phyloP scores from a whole-genome alignment of 2,113 vertebrate genomes.

The Aleadryas rufinucha region DNA sequence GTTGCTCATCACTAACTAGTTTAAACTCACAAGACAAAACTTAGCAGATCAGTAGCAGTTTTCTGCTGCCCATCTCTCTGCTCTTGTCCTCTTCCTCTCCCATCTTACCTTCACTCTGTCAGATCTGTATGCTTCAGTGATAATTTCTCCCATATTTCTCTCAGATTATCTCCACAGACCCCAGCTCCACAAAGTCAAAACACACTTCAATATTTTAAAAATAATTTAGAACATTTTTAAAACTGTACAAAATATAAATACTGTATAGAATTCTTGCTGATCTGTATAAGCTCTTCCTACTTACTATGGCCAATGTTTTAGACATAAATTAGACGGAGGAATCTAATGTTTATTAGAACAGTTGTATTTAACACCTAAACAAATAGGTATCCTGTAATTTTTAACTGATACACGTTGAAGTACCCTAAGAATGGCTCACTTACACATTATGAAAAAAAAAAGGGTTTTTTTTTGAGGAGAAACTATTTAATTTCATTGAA shows the following conservation, averaged over 20 bases:
- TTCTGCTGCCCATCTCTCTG: background rate
- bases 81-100: background rate
- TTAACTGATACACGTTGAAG: background rate
- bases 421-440: background rate
- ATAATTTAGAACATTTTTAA: background rate
- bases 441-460: background rate
- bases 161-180: background rate
- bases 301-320: background rate
- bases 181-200: background rate
- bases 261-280: background rate
- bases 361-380: background rate
- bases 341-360: background rate
- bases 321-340: background rate
- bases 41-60: background rate
- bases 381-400: background rate
- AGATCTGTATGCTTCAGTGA: background rate
- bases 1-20: background rate
- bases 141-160: background rate
- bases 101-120: background rate
- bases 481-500: background rate
- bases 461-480: background rate
- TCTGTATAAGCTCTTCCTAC: background rate
- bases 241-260: background rate
- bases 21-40: background rate
- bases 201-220: background rate